Base-by-base conservation (phyloP, 2,113 vertebrate species). In the Epinephelus fuscoguttatus region DNA sequence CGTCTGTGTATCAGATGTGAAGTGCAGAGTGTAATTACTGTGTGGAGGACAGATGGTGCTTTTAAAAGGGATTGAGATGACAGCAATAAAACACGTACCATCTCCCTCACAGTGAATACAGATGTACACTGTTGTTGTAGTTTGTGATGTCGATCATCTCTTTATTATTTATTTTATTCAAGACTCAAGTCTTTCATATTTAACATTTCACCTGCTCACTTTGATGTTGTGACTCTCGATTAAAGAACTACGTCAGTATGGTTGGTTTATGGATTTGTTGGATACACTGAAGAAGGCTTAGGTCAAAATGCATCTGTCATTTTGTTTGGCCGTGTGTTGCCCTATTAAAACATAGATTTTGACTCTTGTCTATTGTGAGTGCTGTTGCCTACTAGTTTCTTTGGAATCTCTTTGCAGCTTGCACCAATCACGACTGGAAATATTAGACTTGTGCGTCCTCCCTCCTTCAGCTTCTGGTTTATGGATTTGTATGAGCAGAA, bases 31-130 rank as follows among this genome's bases (percentile, higher is more conserved):
- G 66, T 70, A 49, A 2, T 45, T 47, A 19, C 33, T 45, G n/a
- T n/a, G 53, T 68, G 53, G 8, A 21, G 40, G 50, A 59, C 67
- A 70, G 69, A 71, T 66, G 74, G 60, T 23, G 21, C 69, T 61
- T 70, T 75, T 33, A 50, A 57, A 71, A 25, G 50, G 2, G 23
- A 50, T 0, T 3, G 45, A 70, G 12, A 23, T 40, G 12, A 57
- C 12, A 42, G 19, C 27, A 66, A 66, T 30, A 66, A 42, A 83
- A 71, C 56, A 52, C 40, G n/a, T 4, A 67, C 6, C 61, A 2
- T 60, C 30, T 62, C 17, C 3, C 13, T 19, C 33, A 55, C 11
- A 2, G 3, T 55, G 45, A 67, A 59, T 49, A 17, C 70, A 19
- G 17, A 49, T 73, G 61, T 17, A 18, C 25, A 56, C 33, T 10